Percentiles rank a stretch among this genome's conserved stretches.
phyloP scores from a whole-genome alignment of 1,140 invertebrate genomes.

The Octopus bimaculoides region DNA sequence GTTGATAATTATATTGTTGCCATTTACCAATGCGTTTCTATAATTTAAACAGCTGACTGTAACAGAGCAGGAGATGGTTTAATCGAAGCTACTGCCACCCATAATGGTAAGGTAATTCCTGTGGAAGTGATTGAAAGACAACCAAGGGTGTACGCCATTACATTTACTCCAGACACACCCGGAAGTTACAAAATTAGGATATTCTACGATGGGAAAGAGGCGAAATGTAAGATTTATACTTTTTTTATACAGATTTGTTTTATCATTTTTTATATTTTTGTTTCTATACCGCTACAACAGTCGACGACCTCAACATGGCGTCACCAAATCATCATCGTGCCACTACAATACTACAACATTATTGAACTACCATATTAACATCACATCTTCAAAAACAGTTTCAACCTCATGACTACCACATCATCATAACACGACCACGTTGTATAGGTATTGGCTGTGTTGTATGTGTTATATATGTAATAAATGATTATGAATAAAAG shows the following conservation, averaged over 20 bases:
- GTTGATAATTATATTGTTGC: no score
- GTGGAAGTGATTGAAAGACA: constrained; percentile 78
- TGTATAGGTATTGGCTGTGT: no score
- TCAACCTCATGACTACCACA: no score
- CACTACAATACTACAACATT: no score
- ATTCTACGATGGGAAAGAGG: constrained; percentile 91
- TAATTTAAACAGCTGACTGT: constrained; percentile 41
- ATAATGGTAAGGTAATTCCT: constrained; percentile 69
- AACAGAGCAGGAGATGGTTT: constrained; percentile 40
- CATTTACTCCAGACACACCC: constrained; percentile 81
- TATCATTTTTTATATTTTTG: neutral
- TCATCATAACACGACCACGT: no score
- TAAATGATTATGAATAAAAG: no score
- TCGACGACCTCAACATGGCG: neutral
- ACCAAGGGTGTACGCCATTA: constrained; percentile 78
- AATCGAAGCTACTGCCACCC: constrained; percentile 76
- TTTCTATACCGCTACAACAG: neutral
- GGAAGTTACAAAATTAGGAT: constrained; percentile 93
- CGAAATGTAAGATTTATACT: constrained; percentile 72
- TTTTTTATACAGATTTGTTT: neutral
- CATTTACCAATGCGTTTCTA: no score
- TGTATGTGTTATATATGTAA: no score
- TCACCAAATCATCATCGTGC: neutral
- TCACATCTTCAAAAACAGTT: no score
- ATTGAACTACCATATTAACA: no score